Percentiles rank a stretch among this genome's conserved stretches.
phyloP scores from a whole-genome alignment of 1,140 invertebrate genomes.

The Papilio helenus region DNA sequence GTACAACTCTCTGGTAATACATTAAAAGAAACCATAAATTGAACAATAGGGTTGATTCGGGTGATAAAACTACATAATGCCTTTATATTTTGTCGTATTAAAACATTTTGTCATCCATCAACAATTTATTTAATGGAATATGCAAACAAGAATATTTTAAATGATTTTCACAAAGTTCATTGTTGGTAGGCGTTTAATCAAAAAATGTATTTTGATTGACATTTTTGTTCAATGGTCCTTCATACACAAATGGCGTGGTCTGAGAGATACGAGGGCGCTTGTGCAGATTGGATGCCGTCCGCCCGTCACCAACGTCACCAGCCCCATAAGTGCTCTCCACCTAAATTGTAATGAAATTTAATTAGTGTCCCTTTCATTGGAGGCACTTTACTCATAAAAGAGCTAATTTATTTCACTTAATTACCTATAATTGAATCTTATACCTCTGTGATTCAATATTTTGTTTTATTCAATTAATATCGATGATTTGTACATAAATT shows the following conservation, averaged over 20 bases:
- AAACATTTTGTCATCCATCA: background rate
- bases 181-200: background rate
- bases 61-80: no score
- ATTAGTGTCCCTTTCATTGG: conserved; percentile 57
- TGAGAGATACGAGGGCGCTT: conserved; percentile 66
- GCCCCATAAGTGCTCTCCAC: conserved; percentile 50
- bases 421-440: background rate
- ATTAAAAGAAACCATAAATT: no score
- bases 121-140: background rate
- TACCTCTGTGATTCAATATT: background rate
- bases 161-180: background rate
- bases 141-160: background rate
- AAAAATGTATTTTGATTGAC: conserved; percentile 26
- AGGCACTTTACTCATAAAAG: conserved; percentile 40
- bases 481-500: background rate
- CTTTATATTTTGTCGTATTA: background rate
- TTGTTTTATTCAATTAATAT: background rate
- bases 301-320: conserved; percentile 23
- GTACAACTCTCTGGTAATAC: no score
- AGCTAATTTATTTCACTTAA: conserved; percentile 30
- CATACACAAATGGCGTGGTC: conserved; percentile 60
- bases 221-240: conserved; percentile 39
- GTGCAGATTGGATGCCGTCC: conserved; percentile 72
- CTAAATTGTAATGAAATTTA: conserved; percentile 66
- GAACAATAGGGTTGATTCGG: no score